Conservation (phyloP, 2,113 vertebrate genomes). For the Archilochus colubris region DNA sequence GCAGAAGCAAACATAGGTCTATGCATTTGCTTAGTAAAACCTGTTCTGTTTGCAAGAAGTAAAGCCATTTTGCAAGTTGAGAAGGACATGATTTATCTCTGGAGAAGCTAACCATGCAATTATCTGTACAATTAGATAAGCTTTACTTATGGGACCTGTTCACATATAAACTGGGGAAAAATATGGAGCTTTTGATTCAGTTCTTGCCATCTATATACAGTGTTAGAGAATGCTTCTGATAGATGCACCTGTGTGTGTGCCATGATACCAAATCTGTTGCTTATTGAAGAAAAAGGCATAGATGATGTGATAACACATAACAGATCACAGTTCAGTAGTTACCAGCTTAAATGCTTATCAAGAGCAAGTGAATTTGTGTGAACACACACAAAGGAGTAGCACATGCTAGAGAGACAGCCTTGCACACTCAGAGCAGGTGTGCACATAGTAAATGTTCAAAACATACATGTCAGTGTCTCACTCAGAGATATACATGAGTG, state of each 20-base stretch:
- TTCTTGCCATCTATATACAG: background rate
- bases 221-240: background rate
- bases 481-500: background rate
- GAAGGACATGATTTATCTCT: background rate
- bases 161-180: background rate
- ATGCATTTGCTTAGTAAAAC: background rate
- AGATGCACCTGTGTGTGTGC: background rate
- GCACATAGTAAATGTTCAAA: background rate
- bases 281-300: conserved; percentile 21
- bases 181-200: background rate
- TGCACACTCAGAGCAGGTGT: background rate
- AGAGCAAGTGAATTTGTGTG: conserved; percentile 5
- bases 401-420: background rate
- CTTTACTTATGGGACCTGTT: background rate
- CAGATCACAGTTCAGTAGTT: conserved; percentile 3
- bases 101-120: background rate
- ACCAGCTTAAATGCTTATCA: background rate
- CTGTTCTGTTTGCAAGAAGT: background rate
- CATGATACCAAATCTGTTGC: background rate
- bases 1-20: background rate
- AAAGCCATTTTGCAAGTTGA: background rate
- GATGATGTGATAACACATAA: background rate
- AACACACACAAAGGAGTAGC: background rate
- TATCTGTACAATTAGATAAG: background rate
- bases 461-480: background rate